A percentile compares a stretch with the other conserved stretches of the same genome.
Conservation (phyloP, 1,140 invertebrate species). For the Diuraphis noxia region DNA sequence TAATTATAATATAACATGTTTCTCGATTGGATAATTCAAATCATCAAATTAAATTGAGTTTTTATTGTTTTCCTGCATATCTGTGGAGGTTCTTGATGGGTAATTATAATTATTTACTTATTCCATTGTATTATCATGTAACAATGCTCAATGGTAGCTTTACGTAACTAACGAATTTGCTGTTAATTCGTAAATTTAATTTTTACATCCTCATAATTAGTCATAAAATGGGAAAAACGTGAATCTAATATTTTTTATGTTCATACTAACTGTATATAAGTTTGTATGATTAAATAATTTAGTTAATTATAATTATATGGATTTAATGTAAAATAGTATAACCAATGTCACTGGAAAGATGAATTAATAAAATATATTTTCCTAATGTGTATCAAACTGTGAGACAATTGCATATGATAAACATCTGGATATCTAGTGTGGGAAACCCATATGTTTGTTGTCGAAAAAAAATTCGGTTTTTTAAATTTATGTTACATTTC, state of each 20-base stretch:
- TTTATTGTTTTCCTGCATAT: background rate
- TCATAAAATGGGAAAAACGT: background rate
- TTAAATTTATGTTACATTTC: background rate
- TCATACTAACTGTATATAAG: background rate
- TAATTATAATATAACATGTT: background rate
- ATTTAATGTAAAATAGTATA: background rate
- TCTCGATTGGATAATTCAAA: background rate
- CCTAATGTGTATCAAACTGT: background rate
- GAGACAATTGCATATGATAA: background rate
- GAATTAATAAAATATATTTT: background rate
- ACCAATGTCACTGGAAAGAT: background rate
- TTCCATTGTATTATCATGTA: background rate
- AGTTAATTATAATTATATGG: background rate
- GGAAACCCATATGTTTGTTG: slow-evolving; percentile 5
- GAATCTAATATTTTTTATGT: background rate
- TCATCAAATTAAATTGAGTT: background rate
- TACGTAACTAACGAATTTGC: background rate
- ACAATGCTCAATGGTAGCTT: background rate
- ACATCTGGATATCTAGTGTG: slow-evolving; percentile 10
- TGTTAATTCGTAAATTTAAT: background rate
- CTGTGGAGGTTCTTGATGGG: background rate
- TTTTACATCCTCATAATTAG: background rate
- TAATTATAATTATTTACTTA: background rate
- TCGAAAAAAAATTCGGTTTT: background rate
- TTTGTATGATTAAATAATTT: background rate